These are phyloP conservation scores for Norana najaformis DNA, from an alignment of 2,888 invertebrate species.

Conservation along the genomic window DNA sequence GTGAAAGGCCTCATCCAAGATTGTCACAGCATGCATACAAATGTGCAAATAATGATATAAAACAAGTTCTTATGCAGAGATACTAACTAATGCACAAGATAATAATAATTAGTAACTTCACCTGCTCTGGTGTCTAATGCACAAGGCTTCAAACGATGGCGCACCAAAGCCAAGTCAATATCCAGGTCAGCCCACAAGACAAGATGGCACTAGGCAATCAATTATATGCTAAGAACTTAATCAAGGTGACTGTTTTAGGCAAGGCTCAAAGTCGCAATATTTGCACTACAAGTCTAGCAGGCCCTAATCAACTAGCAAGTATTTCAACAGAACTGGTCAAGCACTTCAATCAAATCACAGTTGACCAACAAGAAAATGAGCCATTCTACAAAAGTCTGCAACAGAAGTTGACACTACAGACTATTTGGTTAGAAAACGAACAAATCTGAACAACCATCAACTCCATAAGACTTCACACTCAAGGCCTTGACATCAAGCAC, in stretches of 20 bases:
- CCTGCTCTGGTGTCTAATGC: background rate
- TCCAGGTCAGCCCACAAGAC: too few relatives aligned
- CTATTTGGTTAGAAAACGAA: background rate
- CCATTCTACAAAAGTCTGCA: background rate
- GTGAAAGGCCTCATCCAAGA: too few relatives aligned
- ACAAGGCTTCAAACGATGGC: too few relatives aligned
- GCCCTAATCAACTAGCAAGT: background rate
- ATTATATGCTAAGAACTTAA: background rate
- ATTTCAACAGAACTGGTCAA: background rate
- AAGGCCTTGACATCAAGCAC: background rate
- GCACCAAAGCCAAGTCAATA: too few relatives aligned
- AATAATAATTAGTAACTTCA: too few relatives aligned
- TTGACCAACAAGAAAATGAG: background rate
- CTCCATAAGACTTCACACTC: background rate
- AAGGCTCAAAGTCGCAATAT: background rate
- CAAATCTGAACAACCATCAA: background rate
- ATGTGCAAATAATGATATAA: background rate
- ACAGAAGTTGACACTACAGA: background rate
- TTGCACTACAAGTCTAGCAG: background rate
- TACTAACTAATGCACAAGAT: background rate
- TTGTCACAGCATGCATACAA: background rate
- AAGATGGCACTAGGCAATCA: background rate
- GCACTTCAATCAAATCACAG: background rate
- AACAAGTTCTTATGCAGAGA: too few relatives aligned
- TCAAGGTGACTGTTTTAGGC: background rate